Base-by-base conservation (phyloP, 1,140 invertebrate species). In the Vanessa tameamea region DNA sequence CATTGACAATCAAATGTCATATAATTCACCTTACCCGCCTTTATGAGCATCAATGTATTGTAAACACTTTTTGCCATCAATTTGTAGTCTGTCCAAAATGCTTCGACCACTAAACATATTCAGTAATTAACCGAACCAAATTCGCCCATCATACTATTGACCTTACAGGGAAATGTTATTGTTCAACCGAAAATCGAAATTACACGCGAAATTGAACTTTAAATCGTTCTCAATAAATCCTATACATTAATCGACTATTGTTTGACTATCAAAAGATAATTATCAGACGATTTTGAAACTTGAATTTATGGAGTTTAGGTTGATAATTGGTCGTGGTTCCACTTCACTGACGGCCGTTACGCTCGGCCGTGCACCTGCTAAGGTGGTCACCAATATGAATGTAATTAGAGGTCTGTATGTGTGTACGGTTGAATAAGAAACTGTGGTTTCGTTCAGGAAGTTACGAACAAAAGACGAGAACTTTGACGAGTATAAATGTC, bases 311-410 rank as follows among this genome's bases (percentile, higher is more conserved):
- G 43, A 0, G 6, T 66, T 79, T 79, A 47, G 61, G 78, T 83
- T 16, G 64, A 68, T n/a, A 76, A 83, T 78, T 13, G 31, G 8
- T 71, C 75, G 64, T 14, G 16, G 82, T 82, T 82, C 76, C 80
- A 81, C 73, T 81, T 88, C 78, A 90, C 79, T 82, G 85, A 81
- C 81, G 79, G 69, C 82, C 81, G 86, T 87, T 81, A 86, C 77
- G 86, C 76, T 82, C 75, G 78, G 86, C 75, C 77, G 85, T 76
- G 63, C 82, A 88, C 86, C 86, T 88, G 85, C 82, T 82, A 76
- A 86, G 84, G 82, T 84, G 87, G 84, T 87, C 86, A 87, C 86
- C 84, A 85, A 90, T 90, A 90, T 82, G 78, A 87, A 87, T 79
- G 85, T 88, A 88, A 90, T 90, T 87, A 90, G 85, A 87, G 80